Percentiles rank a stretch among this genome's conserved stretches.
These are phyloP conservation scores for Dugesia japonica DNA, from an alignment of 2,888 invertebrate genomes.

Conservation along the genomic window DNA sequence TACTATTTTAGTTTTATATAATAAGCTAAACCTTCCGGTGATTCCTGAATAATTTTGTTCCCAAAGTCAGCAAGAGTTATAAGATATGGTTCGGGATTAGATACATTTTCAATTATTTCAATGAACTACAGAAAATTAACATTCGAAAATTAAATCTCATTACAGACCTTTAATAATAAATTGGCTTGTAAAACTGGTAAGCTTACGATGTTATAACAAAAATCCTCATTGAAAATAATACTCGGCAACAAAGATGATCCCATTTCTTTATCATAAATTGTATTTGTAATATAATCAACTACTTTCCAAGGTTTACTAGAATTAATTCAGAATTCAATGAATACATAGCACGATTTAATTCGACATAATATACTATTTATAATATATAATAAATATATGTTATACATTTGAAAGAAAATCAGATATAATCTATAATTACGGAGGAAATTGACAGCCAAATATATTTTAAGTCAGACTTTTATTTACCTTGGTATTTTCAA, in stretches of 20 bases:
- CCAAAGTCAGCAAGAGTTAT: not conserved
- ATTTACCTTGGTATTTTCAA: too few relatives aligned
- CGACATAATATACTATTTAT: too few relatives aligned
- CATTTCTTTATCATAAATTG: not conserved
- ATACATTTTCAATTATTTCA: not conserved
- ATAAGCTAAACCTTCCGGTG: too few relatives aligned
- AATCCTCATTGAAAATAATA: not conserved
- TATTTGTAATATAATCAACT: not conserved
- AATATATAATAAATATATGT: too few relatives aligned
- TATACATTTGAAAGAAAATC: too few relatives aligned
- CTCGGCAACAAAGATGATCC: not conserved
- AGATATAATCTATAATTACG: too few relatives aligned
- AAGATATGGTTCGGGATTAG: not conserved
- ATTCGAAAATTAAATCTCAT: too few relatives aligned
- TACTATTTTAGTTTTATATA: too few relatives aligned
- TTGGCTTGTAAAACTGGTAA: not conserved
- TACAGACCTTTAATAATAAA: not conserved
- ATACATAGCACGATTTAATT: too few relatives aligned
- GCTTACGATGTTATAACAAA: not conserved
- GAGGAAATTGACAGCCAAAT: too few relatives aligned
- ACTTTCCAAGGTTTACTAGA: not conserved
- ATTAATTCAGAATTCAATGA: too few relatives aligned
- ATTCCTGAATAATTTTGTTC: not conserved
- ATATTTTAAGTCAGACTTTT: too few relatives aligned
- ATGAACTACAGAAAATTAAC: not conserved